Base-by-base conservation (phyloP, 2,113 vertebrate genomes). In the Sinocyclocheilus anophthalmus region DNA sequence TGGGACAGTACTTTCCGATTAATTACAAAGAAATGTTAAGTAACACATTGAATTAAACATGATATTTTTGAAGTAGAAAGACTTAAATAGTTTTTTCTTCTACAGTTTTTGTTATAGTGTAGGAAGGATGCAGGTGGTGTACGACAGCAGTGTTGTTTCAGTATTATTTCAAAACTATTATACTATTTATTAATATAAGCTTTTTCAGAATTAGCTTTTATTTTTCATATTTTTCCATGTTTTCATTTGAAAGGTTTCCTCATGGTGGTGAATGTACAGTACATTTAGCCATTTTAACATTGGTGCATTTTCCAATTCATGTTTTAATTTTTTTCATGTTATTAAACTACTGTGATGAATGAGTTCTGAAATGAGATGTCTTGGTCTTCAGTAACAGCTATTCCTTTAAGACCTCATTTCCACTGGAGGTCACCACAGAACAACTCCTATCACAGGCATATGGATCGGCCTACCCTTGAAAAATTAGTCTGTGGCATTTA, bases 401-500 rank as follows among this genome's bases (percentile, higher is more conserved):
- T 87, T 83, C 76, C 76, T 77, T 55, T 26, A 63, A 84, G 69
- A 87, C 82, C 67, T 65, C 30, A 69, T 69, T 63, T 42, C 65
- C 50, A 70, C 67, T 42, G 67, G 76, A 73, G 83, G 83, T 42
- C 83, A 87, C 16, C 57, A 26, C 20, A 76, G 48, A 73, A 81
- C 45, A 50, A 67, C 4, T 26, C 42, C 67, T 45, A 37, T 67
- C 77, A 81, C 76, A 85, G 76, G n/a, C 72, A 75, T 48, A 67
- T 33, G 37, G 55, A 73, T 75, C 50, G 48, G 79, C 45, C 79
- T 53, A 30, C 50, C 63, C 79, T 81, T 57, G 48, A 76, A 77
- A 85, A 83, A 81, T 78, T 84, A 77, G 76, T 57, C 76, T 53
- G 75, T 61, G 75, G 61, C 20, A 20, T 72, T n/a, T 70, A 88